phyloP scores from a whole-genome alignment of 2,888 invertebrate species.

The Palloptera scutellata region DNA sequence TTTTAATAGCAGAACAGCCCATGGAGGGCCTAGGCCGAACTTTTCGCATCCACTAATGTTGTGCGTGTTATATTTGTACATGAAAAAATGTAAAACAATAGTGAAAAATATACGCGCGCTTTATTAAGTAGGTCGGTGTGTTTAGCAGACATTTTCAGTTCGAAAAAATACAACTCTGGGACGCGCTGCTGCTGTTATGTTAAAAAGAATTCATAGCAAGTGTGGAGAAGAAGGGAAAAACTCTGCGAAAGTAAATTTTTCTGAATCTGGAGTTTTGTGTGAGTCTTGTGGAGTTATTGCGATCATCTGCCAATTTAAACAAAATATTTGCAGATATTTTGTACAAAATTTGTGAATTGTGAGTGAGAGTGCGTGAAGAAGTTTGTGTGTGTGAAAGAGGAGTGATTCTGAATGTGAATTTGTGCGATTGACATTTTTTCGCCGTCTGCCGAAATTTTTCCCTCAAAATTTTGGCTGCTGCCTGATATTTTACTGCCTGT shows the following conservation, averaged over 20 bases:
- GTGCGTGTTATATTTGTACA: too few species aligned
- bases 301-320: conserved; percentile 17
- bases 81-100: too few species aligned
- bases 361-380: conserved; percentile 19
- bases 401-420: neutral
- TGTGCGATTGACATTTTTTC: neutral
- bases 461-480: conserved; percentile 17
- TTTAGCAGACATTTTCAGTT: neutral
- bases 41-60: too few species aligned
- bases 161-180: conserved; percentile 24
- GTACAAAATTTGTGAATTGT: conserved; percentile 24
- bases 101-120: too few species aligned
- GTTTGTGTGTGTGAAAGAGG: conserved; percentile 18
- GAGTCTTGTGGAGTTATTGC: conserved; percentile 33
- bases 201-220: conserved; percentile 25
- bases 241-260: conserved; percentile 32
- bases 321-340: conserved; percentile 24
- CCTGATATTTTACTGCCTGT: conserved; percentile 15
- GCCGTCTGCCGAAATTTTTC: conserved; percentile 10
- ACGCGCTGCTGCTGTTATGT: conserved; percentile 29
- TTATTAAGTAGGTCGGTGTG: neutral
- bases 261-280: conserved; percentile 40
- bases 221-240: neutral
- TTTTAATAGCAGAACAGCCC: too few species aligned
- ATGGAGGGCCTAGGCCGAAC: too few species aligned